These are phyloP conservation scores for Cebus imitator DNA, from an alignment of 2,113 vertebrate species.

Conservation along the genomic window DNA sequence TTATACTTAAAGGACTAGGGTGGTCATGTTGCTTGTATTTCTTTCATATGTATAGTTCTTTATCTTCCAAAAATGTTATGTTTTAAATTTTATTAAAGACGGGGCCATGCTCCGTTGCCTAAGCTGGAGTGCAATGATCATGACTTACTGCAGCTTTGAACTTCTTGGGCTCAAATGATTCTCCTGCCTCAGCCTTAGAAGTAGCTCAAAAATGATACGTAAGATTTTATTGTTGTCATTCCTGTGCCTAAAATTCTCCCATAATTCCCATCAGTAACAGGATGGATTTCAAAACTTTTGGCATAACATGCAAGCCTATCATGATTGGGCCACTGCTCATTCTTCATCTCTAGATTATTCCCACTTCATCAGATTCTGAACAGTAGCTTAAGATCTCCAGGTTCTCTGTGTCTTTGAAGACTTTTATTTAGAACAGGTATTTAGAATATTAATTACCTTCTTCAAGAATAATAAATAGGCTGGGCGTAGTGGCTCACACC, in stretches of 20 bases:
- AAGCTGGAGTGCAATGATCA: too few species aligned
- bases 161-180: too few species aligned
- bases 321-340: neutral
- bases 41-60: neutral
- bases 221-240: neutral
- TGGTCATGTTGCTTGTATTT: neutral
- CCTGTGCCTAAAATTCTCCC: neutral
- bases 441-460: neutral
- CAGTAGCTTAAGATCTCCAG: neutral
- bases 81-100: too few species aligned
- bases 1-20: neutral
- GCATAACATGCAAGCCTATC: neutral
- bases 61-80: neutral
- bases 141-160: too few species aligned
- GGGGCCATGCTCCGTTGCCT: too few species aligned
- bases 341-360: neutral
- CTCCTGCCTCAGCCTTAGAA: too few species aligned
- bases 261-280: neutral
- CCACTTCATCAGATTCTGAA: neutral
- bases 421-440: neutral
- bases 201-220: neutral
- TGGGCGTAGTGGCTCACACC: too few species aligned
- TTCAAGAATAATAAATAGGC: neutral
- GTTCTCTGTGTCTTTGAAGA: neutral
- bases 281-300: conserved; percentile 3